phyloP scores from a whole-genome alignment of 2,888 invertebrate genomes.

The Cryptops parisi region DNA sequence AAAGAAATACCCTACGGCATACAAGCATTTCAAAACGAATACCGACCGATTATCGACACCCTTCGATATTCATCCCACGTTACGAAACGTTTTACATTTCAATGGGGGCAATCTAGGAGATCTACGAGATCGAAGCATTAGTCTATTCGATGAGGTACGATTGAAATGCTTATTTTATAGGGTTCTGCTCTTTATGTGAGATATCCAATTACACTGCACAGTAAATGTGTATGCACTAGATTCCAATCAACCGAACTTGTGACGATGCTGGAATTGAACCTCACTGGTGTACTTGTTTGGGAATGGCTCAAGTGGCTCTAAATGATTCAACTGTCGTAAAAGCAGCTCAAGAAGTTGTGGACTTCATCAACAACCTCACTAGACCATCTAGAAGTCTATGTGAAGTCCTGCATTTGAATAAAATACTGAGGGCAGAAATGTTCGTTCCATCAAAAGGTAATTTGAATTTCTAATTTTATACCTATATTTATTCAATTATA shows the following conservation, averaged over 20 bases:
- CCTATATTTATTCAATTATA: too few species aligned
- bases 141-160: conserved; percentile 25
- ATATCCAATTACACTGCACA: too few species aligned
- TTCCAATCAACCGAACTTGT: conserved; percentile 62
- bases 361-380: conserved; percentile 35
- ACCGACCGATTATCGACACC: conserved; percentile 60
- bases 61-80: conserved; percentile 72
- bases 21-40: conserved; percentile 45
- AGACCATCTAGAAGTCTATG: conserved; percentile 44
- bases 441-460: conserved; percentile 45
- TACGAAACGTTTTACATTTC: conserved; percentile 48
- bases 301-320: conserved; percentile 51
- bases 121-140: conserved; percentile 25
- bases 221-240: conserved; percentile 35
- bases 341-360: conserved; percentile 37
- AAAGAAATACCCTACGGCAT: conserved; percentile 42
- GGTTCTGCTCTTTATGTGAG: too few species aligned
- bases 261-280: conserved; percentile 78
- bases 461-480: too few species aligned
- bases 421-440: conserved; percentile 54
- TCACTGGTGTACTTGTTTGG: conserved; percentile 89
- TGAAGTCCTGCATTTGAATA: conserved; percentile 40
- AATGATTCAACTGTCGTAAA: conserved; percentile 37
- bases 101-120: conserved; percentile 20
- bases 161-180: too few species aligned